These are phyloP conservation scores for Platycheirus rosarum DNA, from an alignment of 2,888 invertebrate species.

Conservation along the genomic window DNA sequence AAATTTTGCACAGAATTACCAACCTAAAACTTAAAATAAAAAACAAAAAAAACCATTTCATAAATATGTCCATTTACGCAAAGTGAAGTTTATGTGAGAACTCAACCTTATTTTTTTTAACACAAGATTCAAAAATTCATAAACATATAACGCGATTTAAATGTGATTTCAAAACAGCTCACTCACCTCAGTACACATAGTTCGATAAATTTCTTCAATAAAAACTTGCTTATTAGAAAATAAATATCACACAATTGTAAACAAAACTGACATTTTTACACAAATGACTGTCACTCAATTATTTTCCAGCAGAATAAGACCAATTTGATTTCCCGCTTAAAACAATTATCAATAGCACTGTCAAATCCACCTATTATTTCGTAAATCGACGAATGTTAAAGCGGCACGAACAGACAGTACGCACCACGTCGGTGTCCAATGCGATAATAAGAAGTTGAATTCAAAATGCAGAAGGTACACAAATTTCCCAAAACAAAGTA, in stretches of 20 bases:
- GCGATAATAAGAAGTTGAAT: constrained; percentile 67
- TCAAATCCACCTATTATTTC: constrained; percentile 45
- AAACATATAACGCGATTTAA: too few species aligned
- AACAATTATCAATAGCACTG: constrained; percentile 31
- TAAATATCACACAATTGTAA: constrained; percentile 56
- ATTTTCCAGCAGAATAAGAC: constrained; percentile 30
- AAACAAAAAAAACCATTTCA: too few species aligned
- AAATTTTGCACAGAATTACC: too few species aligned
- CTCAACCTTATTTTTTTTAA: too few species aligned
- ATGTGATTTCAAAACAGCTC: background rate
- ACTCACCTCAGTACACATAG: constrained; percentile 73
- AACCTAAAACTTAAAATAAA: too few species aligned
- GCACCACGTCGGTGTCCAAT: constrained; percentile 68
- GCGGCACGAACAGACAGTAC: constrained; percentile 59
- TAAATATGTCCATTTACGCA: too few species aligned
- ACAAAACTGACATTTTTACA: constrained; percentile 51
- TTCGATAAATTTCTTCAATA: constrained; percentile 16
- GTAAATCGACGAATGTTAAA: constrained; percentile 47
- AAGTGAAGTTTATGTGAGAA: too few species aligned
- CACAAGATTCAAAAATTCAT: too few species aligned
- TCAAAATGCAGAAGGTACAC: constrained; percentile 52
- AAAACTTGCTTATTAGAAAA: constrained; percentile 9
- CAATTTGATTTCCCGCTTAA: constrained; percentile 57
- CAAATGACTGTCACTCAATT: constrained; percentile 46
- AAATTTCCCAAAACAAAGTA: constrained; percentile 67